These are phyloP conservation scores for Yponomeuta evonymella DNA, from an alignment of 2,888 invertebrate genomes.

Conservation along the genomic window DNA sequence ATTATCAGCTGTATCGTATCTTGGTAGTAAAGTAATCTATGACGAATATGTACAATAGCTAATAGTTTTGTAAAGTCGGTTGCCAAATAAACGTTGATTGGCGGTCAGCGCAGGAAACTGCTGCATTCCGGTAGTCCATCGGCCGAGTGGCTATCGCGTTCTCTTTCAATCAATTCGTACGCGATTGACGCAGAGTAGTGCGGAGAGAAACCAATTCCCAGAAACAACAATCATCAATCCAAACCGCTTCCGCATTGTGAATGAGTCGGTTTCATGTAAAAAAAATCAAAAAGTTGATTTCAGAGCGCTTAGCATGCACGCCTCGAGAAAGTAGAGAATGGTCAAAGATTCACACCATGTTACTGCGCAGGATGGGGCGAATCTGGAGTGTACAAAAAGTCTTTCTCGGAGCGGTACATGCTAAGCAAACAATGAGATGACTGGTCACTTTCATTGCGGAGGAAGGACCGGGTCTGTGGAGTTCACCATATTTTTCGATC, in stretches of 20 bases:
- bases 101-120: constrained; percentile 52
- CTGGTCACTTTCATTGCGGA: too few relatives aligned
- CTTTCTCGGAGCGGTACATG: too few relatives aligned
- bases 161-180: not conserved
- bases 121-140: constrained; percentile 46
- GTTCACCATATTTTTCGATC: too few relatives aligned
- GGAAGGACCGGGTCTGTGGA: too few relatives aligned
- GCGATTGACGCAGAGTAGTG: not conserved
- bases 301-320: constrained; percentile 14
- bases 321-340: too few relatives aligned
- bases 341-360: too few relatives aligned
- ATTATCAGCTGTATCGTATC: too few relatives aligned
- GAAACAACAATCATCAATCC: not conserved
- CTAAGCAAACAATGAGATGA: too few relatives aligned
- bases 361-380: too few relatives aligned
- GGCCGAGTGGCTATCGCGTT: not conserved
- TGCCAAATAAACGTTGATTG: constrained; percentile 33
- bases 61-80: constrained; percentile 16
- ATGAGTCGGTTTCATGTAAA: not conserved
- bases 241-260: constrained; percentile 5
- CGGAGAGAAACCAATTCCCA: not conserved
- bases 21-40: not conserved
- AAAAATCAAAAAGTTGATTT: constrained; percentile 24
- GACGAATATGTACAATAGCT: not conserved
- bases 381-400: too few relatives aligned